Evolutionary conservation across 2,888 invertebrate genomes (phyloP).

Genomic region (Tribolium freemani): DNA sequence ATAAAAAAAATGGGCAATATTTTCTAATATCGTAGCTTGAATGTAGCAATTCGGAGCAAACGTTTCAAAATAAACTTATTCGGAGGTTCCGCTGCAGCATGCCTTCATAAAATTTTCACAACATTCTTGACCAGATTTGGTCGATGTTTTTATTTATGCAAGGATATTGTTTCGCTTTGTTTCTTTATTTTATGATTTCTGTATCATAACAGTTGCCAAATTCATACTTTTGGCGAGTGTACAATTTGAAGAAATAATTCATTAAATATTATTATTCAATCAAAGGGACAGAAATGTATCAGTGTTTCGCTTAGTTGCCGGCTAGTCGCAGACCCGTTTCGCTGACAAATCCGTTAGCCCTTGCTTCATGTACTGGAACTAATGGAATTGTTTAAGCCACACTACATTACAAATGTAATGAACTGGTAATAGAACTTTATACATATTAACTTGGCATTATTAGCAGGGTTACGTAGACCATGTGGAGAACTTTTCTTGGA

Average conservation of each 20-base stretch:
- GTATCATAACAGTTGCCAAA: too few species aligned
- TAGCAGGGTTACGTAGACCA: neutral
- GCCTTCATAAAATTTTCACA: slow-evolving; percentile 16
- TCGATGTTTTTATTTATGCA: too few species aligned
- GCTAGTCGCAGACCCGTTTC: slow-evolving; percentile 42
- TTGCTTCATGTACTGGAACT: slow-evolving; percentile 62
- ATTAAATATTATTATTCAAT: slow-evolving; percentile 1
- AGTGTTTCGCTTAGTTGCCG: slow-evolving; percentile 3
- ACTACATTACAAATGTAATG: slow-evolving; percentile 64
- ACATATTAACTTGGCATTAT: neutral
- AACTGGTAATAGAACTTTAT: slow-evolving; percentile 50
- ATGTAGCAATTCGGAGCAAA: too few species aligned
- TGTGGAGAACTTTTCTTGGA: neutral
- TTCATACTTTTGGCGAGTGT: too few species aligned
- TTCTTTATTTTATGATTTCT: too few species aligned
- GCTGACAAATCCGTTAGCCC: slow-evolving; percentile 57
- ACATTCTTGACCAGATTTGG: too few species aligned
- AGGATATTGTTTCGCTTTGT: too few species aligned
- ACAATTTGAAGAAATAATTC: neutral
- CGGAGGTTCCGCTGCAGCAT: neutral
- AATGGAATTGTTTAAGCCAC: slow-evolving; percentile 64
- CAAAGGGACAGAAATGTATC: neutral
- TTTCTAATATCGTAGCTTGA: too few species aligned
- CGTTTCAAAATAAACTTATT: too few species aligned
- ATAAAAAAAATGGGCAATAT: too few species aligned